These are phyloP conservation scores for Suricata suricatta DNA, from an alignment of 2,113 vertebrate species.

Conservation along the genomic window DNA sequence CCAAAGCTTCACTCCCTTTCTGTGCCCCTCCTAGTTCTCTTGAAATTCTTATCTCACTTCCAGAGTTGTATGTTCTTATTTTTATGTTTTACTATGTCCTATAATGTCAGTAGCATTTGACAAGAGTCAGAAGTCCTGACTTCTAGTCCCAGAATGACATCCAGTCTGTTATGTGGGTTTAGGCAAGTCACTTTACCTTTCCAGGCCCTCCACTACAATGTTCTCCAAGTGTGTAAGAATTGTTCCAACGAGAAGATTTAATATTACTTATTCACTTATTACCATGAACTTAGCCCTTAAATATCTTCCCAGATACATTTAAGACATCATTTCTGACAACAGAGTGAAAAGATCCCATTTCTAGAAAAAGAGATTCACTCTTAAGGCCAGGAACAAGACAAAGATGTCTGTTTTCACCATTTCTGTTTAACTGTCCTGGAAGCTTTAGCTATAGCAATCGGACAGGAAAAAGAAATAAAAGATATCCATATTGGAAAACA, in stretches of 20 bases:
- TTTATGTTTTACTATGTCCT: neutral
- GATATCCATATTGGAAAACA: neutral
- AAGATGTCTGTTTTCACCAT: neutral
- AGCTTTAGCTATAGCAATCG: neutral
- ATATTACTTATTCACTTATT: neutral
- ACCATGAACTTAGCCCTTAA: neutral
- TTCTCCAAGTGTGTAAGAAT: neutral
- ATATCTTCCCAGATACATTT: neutral
- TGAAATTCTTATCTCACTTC: neutral
- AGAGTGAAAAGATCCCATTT: neutral
- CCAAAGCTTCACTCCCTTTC: neutral
- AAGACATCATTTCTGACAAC: neutral
- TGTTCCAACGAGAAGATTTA: neutral
- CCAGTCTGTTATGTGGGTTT: neutral
- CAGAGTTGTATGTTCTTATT: neutral
- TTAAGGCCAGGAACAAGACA: neutral
- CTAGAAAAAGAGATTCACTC: neutral
- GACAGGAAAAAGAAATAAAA: conserved; percentile 2
- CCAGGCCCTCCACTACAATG: neutral
- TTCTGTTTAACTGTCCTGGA: neutral
- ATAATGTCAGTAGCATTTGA: neutral
- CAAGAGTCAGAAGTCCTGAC: neutral
- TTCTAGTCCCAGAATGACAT: neutral
- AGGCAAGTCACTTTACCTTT: neutral
- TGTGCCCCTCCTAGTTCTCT: neutral